phyloP scores from a whole-genome alignment of 2,888 invertebrate species.

The Lycia hirtaria region DNA sequence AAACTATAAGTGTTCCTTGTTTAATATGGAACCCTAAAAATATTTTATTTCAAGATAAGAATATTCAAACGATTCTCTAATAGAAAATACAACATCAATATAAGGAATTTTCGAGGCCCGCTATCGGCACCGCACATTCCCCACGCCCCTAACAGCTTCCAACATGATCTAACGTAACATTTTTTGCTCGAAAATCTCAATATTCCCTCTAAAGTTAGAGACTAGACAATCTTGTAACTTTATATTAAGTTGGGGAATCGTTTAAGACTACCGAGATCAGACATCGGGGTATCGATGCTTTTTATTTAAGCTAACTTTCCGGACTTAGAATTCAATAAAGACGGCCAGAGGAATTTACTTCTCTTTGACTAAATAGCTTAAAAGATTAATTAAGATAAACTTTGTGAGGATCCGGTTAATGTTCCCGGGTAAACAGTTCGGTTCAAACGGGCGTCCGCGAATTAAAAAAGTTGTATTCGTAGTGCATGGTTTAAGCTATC shows the following conservation, averaged over 20 bases:
- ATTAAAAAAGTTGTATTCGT: conserved; percentile 25
- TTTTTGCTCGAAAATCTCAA: conserved; percentile 49
- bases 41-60: not conserved
- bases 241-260: conserved; percentile 75
- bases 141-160: conserved; percentile 13
- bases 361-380: conserved; percentile 81
- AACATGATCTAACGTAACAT: conserved; percentile 28
- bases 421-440: conserved; percentile 62
- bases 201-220: conserved; percentile 52
- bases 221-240: conserved; percentile 70
- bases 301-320: conserved; percentile 78
- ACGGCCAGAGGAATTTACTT: conserved; percentile 76
- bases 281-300: conserved; percentile 75
- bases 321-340: conserved; percentile 79
- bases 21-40: too few relatives aligned
- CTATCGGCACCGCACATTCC: not conserved
- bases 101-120: not conserved
- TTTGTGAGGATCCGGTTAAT: conserved; percentile 66
- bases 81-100: not conserved
- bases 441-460: conserved; percentile 50
- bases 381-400: conserved; percentile 80
- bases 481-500: conserved; percentile 18
- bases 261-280: conserved; percentile 68
- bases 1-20: too few relatives aligned
- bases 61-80: not conserved